Evolutionary conservation across 2,113 vertebrate species (phyloP).

Genomic region (Pteruthius melanotis): DNA sequence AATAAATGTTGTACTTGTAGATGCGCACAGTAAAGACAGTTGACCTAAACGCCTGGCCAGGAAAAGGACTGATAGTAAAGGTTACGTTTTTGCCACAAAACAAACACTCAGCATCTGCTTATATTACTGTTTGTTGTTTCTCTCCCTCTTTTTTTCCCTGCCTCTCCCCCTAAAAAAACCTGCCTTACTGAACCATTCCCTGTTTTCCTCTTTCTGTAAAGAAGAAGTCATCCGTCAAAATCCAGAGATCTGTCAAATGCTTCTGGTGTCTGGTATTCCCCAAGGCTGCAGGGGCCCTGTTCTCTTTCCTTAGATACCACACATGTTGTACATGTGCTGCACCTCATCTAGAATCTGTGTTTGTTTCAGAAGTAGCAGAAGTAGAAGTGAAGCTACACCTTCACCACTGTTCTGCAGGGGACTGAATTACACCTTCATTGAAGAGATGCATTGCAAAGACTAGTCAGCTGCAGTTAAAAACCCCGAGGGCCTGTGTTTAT

Average conservation of each 20-base stretch:
- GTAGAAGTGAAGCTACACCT: background rate
- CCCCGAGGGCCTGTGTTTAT: background rate
- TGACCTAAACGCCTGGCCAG: background rate
- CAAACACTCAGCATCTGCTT: background rate
- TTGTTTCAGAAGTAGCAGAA: background rate
- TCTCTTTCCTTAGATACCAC: background rate
- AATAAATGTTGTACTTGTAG: background rate
- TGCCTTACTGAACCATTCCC: background rate
- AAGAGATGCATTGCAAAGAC: background rate
- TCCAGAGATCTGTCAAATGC: background rate
- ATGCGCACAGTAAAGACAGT: background rate
- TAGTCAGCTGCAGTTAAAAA: background rate
- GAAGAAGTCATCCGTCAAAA: background rate
- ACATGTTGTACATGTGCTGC: accelerated
- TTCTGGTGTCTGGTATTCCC: background rate
- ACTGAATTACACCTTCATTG: background rate
- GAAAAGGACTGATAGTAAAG: background rate
- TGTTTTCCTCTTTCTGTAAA: background rate
- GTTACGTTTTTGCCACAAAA: background rate
- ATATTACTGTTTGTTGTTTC: background rate
- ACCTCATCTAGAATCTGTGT: background rate
- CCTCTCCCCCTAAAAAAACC: background rate
- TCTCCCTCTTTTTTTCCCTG: background rate
- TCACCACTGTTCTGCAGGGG: background rate
- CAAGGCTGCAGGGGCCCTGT: accelerated